Evolutionary conservation across 2,888 invertebrate genomes (phyloP).

Genomic region (Folsomia manolachei): DNA sequence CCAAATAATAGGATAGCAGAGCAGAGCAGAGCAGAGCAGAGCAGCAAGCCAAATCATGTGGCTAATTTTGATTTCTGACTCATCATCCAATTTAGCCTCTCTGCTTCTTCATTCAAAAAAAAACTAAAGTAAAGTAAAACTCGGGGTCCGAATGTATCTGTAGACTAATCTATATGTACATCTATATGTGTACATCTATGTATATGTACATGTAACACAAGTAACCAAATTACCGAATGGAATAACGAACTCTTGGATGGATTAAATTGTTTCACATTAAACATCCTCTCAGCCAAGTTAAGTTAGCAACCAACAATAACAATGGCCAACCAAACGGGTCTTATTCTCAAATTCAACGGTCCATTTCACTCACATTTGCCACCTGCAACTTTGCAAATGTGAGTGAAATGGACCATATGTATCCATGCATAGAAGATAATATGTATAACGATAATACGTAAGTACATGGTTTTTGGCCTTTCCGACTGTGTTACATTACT

Average conservation of each 20-base stretch:
- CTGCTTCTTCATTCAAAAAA: neutral
- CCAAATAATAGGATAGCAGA: slow-evolving; percentile 15
- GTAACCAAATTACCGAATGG: neutral
- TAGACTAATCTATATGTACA: too few relatives aligned
- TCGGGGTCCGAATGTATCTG: too few relatives aligned
- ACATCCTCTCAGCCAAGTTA: neutral
- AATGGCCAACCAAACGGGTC: neutral
- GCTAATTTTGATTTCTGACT: slow-evolving; percentile 36
- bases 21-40: too few relatives aligned
- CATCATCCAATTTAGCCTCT: slow-evolving; percentile 36
- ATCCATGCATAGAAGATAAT: too few relatives aligned
- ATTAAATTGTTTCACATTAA: neutral
- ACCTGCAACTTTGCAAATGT: neutral
- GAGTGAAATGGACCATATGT: too few relatives aligned
- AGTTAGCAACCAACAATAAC: neutral
- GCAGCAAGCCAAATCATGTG: slow-evolving; percentile 17
- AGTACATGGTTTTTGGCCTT: too few relatives aligned
- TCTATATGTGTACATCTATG: too few relatives aligned
- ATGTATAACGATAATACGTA: too few relatives aligned
- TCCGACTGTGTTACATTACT: too few relatives aligned
- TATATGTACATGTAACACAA: neutral
- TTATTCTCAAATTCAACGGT: neutral
- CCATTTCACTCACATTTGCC: slow-evolving; percentile 6
- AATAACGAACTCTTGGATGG: neutral
- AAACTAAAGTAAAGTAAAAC: too few relatives aligned